These are phyloP conservation scores for Falco punctatus DNA, from an alignment of 2,113 vertebrate genomes.

Conservation along the genomic window DNA sequence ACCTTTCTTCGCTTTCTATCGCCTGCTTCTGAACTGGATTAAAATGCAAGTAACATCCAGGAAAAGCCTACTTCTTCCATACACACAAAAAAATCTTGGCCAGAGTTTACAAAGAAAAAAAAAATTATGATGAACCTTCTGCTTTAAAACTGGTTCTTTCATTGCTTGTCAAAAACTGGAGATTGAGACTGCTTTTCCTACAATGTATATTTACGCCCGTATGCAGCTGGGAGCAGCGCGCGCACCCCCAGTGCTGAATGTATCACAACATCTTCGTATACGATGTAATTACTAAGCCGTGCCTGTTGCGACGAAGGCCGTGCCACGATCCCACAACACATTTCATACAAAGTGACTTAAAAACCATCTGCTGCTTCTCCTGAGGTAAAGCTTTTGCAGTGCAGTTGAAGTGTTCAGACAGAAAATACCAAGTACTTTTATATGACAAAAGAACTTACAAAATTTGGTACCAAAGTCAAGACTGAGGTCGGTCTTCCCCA, in stretches of 20 bases:
- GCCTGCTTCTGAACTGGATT: not conserved
- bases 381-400: not conserved
- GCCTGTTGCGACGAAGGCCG: not conserved
- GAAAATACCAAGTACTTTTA: not conserved
- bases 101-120: not conserved
- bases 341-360: not conserved
- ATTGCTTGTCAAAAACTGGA: not conserved
- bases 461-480: not conserved
- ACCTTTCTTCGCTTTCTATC: not conserved
- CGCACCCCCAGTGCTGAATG: not conserved
- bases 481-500: not conserved
- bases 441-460: not conserved
- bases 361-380: not conserved
- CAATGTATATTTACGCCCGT: rapidly evolving
- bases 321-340: not conserved
- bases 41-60: not conserved
- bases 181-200: not conserved
- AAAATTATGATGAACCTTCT: not conserved
- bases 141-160: not conserved
- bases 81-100: not conserved
- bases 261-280: not conserved
- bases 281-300: not conserved
- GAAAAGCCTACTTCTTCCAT: not conserved
- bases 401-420: not conserved
- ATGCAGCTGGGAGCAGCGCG: not conserved